Evolutionary conservation across 1,140 invertebrate species (phyloP).

Genomic region (Apis florea): DNA sequence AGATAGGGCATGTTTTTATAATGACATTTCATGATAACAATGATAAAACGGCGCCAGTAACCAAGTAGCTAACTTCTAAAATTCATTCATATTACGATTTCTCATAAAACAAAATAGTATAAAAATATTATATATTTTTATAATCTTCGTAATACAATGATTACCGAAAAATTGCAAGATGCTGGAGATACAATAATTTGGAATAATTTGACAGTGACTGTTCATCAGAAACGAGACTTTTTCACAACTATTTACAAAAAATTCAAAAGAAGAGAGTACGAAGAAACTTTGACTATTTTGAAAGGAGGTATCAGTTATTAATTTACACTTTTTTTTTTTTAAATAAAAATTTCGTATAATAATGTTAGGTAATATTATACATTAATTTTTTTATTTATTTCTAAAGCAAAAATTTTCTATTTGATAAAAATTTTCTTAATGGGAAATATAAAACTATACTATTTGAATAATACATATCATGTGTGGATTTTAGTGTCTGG

Average conservation of each 20-base stretch:
- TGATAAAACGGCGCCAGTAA: constrained; percentile 1
- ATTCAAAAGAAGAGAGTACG: not conserved
- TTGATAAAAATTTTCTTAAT: too few species aligned
- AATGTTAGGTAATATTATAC: too few species aligned
- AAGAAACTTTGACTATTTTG: constrained; percentile 22
- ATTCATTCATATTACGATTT: not conserved
- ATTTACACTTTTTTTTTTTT: not conserved
- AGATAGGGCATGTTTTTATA: not conserved
- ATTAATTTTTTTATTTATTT: too few species aligned
- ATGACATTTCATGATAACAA: constrained; percentile 43
- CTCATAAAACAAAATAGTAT: too few species aligned
- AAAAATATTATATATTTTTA: too few species aligned
- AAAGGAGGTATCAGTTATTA: constrained; percentile 23
- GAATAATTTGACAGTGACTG: constrained; percentile 39
- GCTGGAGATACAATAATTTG: constrained; percentile 20
- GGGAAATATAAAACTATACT: too few species aligned
- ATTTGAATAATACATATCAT: not conserved
- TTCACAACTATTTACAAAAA: not conserved
- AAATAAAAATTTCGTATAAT: too few species aligned
- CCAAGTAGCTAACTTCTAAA: not conserved
- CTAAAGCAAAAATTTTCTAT: too few species aligned
- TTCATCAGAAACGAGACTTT: not conserved
- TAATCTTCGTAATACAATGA: not conserved
- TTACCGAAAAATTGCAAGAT: not conserved
- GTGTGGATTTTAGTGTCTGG: constrained; percentile 51